phyloP scores from a whole-genome alignment of 2,113 vertebrate species.

The Corydoras maculifer region DNA sequence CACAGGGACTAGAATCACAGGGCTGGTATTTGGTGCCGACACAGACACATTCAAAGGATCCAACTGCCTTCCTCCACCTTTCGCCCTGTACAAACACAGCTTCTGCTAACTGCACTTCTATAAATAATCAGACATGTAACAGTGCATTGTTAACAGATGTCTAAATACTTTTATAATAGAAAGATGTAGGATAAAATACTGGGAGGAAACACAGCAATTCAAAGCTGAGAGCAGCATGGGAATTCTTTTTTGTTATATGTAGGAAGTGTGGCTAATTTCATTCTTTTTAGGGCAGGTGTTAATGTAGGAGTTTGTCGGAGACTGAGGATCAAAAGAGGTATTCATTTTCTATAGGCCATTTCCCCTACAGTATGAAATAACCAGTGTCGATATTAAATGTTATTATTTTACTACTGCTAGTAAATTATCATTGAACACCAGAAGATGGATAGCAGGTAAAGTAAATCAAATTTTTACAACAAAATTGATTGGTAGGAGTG shows the following conservation, averaged over 20 bases:
- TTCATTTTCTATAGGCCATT: constrained; percentile 59
- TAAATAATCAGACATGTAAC: constrained; percentile 51
- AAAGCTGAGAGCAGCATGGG: constrained; percentile 10
- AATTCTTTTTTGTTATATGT: constrained; percentile 41
- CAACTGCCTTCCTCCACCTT: constrained; percentile 21
- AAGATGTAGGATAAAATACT: constrained; percentile 5
- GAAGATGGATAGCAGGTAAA: constrained; percentile 53
- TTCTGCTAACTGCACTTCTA: constrained; percentile 43
- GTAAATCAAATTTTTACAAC: constrained; percentile 51
- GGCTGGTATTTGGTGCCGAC: constrained; percentile 30
- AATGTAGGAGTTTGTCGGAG: constrained; percentile 50
- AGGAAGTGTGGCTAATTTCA: constrained; percentile 61
- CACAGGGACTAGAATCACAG: constrained; percentile 43
- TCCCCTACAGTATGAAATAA: constrained; percentile 51
- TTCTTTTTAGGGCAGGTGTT: constrained; percentile 55
- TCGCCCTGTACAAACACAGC: constrained; percentile 26
- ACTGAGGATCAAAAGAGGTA: constrained; percentile 52
- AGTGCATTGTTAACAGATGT: constrained; percentile 39
- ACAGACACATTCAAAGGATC: constrained; percentile 38
- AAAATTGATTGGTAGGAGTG: constrained; percentile 21
- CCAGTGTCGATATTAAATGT: constrained; percentile 44
- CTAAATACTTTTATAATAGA: constrained; percentile 36
- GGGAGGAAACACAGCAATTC: constrained; percentile 18
- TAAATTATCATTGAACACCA: constrained; percentile 48
- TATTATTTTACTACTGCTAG: constrained; percentile 59